Conservation (phyloP, 2,797 vertebrate species). For the Triplophysa yarkandensis region DNA sequence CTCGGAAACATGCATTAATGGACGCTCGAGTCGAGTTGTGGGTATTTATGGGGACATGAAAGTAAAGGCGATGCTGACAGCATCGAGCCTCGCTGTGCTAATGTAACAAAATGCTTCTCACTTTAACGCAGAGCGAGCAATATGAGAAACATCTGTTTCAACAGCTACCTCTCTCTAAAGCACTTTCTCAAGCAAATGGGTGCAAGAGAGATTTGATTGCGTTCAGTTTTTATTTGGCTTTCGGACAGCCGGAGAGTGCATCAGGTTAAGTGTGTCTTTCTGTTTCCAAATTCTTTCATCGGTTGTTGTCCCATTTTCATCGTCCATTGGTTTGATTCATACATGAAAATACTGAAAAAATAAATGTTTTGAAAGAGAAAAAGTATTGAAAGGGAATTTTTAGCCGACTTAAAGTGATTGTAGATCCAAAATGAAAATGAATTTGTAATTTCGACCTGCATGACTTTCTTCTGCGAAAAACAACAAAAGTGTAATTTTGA, state of each 20-base stretch:
- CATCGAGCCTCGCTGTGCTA: constrained; percentile 64
- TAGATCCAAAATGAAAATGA: too few relatives aligned
- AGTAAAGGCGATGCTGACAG: constrained; percentile 66
- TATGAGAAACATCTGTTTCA: constrained; percentile 80
- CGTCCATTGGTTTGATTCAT: neutral
- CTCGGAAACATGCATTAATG: constrained; percentile 61
- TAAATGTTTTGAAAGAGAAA: neutral
- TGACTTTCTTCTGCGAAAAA: too few relatives aligned
- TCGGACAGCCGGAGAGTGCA: constrained; percentile 13
- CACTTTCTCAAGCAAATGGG: constrained; percentile 68
- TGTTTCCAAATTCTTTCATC: constrained; percentile 25
- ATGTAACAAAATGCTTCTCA: constrained; percentile 71
- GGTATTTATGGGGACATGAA: constrained; percentile 69
- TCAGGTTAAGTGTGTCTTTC: constrained; percentile 1
- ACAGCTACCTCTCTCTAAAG: constrained; percentile 71
- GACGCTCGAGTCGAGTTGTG: constrained; percentile 63
- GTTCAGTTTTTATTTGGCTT: constrained; percentile 64
- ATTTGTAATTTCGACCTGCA: too few relatives aligned
- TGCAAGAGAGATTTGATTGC: constrained; percentile 68
- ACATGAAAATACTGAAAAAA: neutral
- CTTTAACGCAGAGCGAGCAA: constrained; percentile 66
- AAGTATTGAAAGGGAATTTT: too few relatives aligned
- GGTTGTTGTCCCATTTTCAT: constrained; percentile 16
- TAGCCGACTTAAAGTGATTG: too few relatives aligned
- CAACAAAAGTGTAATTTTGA: too few relatives aligned